Evolutionary conservation across 2,888 invertebrate species (phyloP), one percentile per base, ranked within the genome.

Genomic region (Nudaria mundana): DNA sequence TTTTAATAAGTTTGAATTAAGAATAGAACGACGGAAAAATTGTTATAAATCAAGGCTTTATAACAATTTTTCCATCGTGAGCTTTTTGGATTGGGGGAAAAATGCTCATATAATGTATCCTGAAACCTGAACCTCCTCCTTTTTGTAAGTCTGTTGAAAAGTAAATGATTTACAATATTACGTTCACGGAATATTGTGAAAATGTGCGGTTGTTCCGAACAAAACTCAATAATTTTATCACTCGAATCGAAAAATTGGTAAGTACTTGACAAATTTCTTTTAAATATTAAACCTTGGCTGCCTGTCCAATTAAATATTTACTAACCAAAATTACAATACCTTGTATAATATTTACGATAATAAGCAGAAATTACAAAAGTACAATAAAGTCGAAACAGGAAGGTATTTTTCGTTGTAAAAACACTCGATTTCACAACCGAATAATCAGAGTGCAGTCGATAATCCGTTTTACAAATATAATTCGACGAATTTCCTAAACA

Each of bases 341-440:
- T 23, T 24, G 23, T 15, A 14, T 12, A 25, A 10, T 14, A 8
- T 14, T 14, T 14, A 28, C 1, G n/a, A 41, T 51, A 56, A 57
- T 42, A 56, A 52, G 45, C 44, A 40, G 52, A 55, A 44, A 45
- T 48, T 50, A 52, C 56, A 62, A 58, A 44, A 46, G 43, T 55
- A 63, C 58, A 55, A 59, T 47, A 48, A 56, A 59, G 54, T 48
- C 59, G 56, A 63, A 70, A 76, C 80, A 81, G 84, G 83, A 85
- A 80, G 66, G 61, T 44, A 65, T 61, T 58, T 63, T 67, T 73
- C 66, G 47, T 64, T 65, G 57, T 57, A 49, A 69, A 69, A 75
- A 61, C 59, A 70, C 70, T 73, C 66, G 59, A 70, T 52, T 70
- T 61, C 57, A 48, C 41, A 54, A 63, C 26, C 47, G 53, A 66